Evolutionary conservation across 2,888 invertebrate genomes (phyloP), one percentile per base, ranked within the genome.

Genomic region (Brachyptera putata): DNA sequence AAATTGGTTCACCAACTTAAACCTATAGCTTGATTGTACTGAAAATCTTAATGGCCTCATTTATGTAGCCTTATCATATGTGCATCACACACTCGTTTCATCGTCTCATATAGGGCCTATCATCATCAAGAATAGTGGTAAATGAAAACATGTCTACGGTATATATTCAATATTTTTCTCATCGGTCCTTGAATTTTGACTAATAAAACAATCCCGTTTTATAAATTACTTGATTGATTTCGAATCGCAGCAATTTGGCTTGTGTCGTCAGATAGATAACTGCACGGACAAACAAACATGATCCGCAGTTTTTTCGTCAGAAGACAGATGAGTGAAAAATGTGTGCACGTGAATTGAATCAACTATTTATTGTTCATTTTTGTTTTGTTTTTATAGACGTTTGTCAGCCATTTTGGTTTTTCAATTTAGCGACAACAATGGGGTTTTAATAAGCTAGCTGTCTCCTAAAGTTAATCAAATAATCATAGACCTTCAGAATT

Each of bases 381-480:
- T 24, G 26, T 25, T 49, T 49, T 25, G 25, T 49, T 49, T 49
- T 49, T 26, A 25, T 49, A 16, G 49, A 49, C 25, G 49, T 49
- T 13, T 49, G 49, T 49, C 49, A 49, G 49, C 49, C 49, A 49
- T 49, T 49, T 49, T 49, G 49, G 49, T 49, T 49, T 49, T 49
- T 26, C 49, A 49, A 49, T 49, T 49, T 49, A 49, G 49, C 49
- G 49, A 49, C 49, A 26, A 49, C 49, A 49, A 49, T 49, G 49
- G 49, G n/a, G 24, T 26, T 49, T 49, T 49, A 49, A 49, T 49
- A 49, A 49, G 49, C 25, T 26, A 13, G 49, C 49, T 49, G 49
- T 13, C 25, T 49, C n/a, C 13, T 25, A 25, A 16, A 49, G 25
- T 25, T 26, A 49, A 49, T 49, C 49, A 49, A 49, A 49, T 49